Base-by-base conservation (phyloP, 2,797 vertebrate species). In the Furcifer pardalis region DNA sequence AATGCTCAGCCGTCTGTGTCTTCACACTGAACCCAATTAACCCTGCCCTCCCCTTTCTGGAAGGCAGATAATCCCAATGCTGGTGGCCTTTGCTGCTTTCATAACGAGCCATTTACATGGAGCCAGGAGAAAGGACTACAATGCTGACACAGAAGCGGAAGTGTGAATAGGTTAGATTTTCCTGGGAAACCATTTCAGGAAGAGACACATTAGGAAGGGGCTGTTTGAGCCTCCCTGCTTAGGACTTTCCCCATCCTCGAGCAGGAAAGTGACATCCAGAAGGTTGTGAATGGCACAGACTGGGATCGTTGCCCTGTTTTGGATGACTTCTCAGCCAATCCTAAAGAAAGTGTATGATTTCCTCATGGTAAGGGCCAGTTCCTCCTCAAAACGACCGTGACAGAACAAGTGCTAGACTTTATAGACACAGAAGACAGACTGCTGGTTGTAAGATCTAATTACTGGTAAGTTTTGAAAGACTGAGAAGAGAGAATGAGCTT, bases 41-140 rank as follows among this genome's bases (percentile, higher is more conserved):
- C 73, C 1, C 0, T 7, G 56, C 3, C 0, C 72, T 71, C 69
- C 52, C 46, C 69, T 35, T n/a, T 32, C 44, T 66, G 40, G 74
- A 4, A 42, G 86, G 80, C 3, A 0, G 68, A 79, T 90, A 90
- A 94, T 90, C 90, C 87, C 76, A 82, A 91, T 92, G 88, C 87
- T 0, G 35, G 42, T 85, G 77, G 81, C 40, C 0, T 32, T 62
- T 79, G 83, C 90, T 37, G 4, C 68, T 76, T 83, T 91, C 75
- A 25, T 86, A 89, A 90, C 90, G 90, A 92, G 89, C 80, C 49
- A 30, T n/a, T 25, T 7, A n/a, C 44, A 7, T 5, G n/a, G 6
- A 49, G 56, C 89, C 82, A 3, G 0, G 9, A 82, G 42, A 80
- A n/a, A 77, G 5, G 62, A 13, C 17, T 66, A 73, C 5, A 4